A percentile compares a stretch with the other conserved stretches of the same genome.
phyloP scores from a whole-genome alignment of 2,113 vertebrate genomes.

The Agelaius tricolor region DNA sequence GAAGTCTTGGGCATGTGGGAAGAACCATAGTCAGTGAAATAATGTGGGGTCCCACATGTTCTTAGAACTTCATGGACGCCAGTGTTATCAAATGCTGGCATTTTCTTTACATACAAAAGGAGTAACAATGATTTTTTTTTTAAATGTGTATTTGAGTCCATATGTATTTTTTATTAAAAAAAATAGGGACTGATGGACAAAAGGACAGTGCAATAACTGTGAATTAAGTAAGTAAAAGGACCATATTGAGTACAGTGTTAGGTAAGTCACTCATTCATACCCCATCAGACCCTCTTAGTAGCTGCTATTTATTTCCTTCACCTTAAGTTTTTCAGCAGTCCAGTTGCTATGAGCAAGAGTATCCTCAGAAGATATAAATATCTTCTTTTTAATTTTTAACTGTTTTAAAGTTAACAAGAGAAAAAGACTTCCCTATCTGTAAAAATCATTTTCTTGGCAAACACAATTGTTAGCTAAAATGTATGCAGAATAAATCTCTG shows the following conservation, averaged over 20 bases:
- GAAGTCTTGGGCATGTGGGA: background rate
- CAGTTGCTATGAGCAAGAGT: background rate
- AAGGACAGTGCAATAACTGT: background rate
- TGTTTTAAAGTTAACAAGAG: background rate
- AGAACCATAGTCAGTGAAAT: background rate
- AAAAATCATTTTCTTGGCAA: slow-evolving; percentile 3
- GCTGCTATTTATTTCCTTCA: background rate
- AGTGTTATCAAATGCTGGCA: background rate
- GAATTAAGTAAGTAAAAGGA: background rate
- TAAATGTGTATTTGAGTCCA: background rate
- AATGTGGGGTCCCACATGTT: background rate
- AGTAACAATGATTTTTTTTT: background rate
- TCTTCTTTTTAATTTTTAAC: background rate
- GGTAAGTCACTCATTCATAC: background rate
- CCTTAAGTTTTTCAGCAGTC: background rate
- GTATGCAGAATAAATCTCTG: background rate
- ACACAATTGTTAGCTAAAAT: background rate
- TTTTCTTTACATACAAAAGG: background rate
- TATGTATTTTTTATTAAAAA: background rate
- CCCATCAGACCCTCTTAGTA: background rate
- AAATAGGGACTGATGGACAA: background rate
- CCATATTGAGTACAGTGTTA: background rate
- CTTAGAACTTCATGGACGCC: background rate
- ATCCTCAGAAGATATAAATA: background rate
- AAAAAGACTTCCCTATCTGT: background rate